Percentiles rank a stretch among this genome's conserved stretches.
These are phyloP conservation scores for Physeter macrocephalus DNA, from an alignment of 2,113 vertebrate species.

Conservation along the genomic window DNA sequence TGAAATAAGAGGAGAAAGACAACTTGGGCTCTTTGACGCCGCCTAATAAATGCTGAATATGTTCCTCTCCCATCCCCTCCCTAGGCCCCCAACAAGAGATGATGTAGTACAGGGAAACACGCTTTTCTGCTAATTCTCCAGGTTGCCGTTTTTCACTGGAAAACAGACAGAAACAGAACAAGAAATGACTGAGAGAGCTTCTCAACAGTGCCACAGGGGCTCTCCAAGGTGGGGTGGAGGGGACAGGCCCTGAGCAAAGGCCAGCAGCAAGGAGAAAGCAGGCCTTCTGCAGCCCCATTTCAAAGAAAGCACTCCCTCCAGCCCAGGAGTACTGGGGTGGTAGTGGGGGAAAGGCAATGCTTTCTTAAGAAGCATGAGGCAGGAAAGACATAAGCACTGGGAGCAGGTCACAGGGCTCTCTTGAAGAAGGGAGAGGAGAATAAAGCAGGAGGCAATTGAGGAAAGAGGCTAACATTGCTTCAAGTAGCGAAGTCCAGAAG, in stretches of 20 bases:
- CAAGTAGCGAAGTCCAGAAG: not conserved
- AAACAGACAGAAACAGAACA: conserved; percentile 1
- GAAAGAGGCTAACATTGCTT: not conserved
- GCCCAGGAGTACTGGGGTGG: not conserved
- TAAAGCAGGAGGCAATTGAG: not conserved
- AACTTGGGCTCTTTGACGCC: not conserved
- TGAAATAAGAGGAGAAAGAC: conserved; percentile 41
- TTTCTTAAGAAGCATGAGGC: not conserved
- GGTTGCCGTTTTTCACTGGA: not conserved
- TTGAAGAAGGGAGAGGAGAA: not conserved
- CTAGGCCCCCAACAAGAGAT: not conserved
- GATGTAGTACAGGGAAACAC: not conserved
- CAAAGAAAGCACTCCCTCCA: not conserved
- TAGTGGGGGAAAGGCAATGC: not conserved
- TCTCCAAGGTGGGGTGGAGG: not conserved
- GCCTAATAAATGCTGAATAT: not conserved
- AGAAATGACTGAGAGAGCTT: not conserved
- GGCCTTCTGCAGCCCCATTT: not conserved
- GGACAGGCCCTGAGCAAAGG: not conserved
- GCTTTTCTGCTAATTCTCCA: not conserved
- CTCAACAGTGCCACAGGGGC: not conserved
- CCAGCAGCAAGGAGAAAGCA: not conserved
- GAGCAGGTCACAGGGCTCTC: not conserved
- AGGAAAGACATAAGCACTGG: not conserved
- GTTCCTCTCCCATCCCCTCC: not conserved